phyloP scores from a whole-genome alignment of 2,113 vertebrate genomes.

The Hypomesus transpacificus region DNA sequence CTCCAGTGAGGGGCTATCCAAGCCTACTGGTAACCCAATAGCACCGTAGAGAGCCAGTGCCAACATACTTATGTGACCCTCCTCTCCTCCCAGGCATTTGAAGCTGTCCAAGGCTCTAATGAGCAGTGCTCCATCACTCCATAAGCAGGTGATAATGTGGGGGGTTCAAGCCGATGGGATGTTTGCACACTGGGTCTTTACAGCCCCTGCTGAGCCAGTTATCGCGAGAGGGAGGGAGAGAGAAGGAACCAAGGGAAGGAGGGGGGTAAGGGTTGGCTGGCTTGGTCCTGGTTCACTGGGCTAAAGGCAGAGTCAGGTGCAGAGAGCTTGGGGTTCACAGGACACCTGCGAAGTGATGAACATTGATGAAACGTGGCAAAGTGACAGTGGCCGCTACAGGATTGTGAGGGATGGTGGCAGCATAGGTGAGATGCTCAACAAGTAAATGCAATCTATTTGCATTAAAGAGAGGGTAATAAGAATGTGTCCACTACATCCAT shows the following conservation, averaged over 20 bases:
- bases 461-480: neutral
- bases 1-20: conserved; percentile 21
- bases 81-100: conserved; percentile 22
- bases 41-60: conserved; percentile 24
- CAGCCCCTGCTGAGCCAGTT: conserved; percentile 12
- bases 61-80: conserved; percentile 15
- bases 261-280: neutral
- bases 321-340: no score
- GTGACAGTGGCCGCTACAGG: neutral
- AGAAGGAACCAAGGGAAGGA: no score
- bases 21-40: conserved; percentile 19
- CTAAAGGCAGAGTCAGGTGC: neutral
- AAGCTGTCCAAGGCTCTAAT: conserved; percentile 31
- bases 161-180: conserved; percentile 30
- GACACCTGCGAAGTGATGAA: neutral
- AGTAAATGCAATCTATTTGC: neutral
- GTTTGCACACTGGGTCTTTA: conserved; percentile 31
- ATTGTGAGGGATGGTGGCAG: neutral
- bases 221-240: neutral
- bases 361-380: neutral
- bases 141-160: conserved; percentile 48
- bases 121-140: conserved; percentile 37
- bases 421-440: no score
- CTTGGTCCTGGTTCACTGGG: neutral
- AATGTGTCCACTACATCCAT: no score